A percentile compares a stretch with the other conserved stretches of the same genome.
These are phyloP conservation scores for Notechis scutatus DNA, from an alignment of 2,113 vertebrate species.

Conservation along the genomic window DNA sequence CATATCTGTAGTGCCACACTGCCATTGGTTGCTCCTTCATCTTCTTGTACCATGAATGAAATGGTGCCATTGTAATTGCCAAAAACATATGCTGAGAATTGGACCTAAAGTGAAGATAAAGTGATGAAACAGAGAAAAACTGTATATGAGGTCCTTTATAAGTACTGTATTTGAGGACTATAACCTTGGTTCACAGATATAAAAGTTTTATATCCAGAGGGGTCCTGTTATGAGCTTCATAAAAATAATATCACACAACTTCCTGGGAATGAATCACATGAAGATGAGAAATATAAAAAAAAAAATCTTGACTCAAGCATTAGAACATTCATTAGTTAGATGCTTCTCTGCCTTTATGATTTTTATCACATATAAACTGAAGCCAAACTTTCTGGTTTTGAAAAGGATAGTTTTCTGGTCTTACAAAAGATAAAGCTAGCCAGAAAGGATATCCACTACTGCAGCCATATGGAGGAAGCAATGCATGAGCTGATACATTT, in stretches of 20 bases:
- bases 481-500: background rate
- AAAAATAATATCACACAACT: background rate
- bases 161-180: background rate
- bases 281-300: background rate
- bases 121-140: background rate
- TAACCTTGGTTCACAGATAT: background rate
- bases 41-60: slow-evolving; percentile 70
- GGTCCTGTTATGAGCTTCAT: background rate
- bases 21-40: slow-evolving; percentile 46
- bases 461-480: background rate
- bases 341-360: background rate
- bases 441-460: background rate
- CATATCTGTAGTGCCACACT: slow-evolving; percentile 61
- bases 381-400: background rate
- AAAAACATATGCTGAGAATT: slow-evolving; percentile 77
- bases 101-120: slow-evolving; percentile 69
- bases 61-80: slow-evolving; percentile 83
- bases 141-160: background rate
- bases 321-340: background rate
- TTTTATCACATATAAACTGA: background rate
- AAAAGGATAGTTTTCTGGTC: background rate
- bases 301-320: background rate
- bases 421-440: background rate
- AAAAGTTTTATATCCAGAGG: background rate
- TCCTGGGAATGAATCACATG: background rate